Base-by-base conservation (phyloP, 2,888 invertebrate genomes). In the Tenthredo distinguenda region DNA sequence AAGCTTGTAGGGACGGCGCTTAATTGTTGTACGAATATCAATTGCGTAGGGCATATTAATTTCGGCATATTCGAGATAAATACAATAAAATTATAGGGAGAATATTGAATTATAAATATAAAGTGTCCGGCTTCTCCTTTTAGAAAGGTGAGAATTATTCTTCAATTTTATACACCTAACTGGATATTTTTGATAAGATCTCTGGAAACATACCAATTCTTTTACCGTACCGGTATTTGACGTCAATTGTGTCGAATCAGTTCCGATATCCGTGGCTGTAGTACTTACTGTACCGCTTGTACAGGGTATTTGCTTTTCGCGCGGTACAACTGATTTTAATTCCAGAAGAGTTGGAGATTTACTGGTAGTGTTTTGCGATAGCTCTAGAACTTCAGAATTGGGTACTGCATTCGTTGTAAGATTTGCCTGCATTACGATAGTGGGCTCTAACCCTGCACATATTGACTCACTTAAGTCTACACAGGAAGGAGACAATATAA, bases 191-290 rank as follows among this genome's bases (percentile, higher is more conserved):
- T 37, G 4, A 37, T 72, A 37, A 72, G 71, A 34, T 72, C 37
- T 72, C 7, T 72, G 18, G 15, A 72, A 72, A 37, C 71, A 34
- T 72, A 72, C 71, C 71, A 72, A 72, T 72, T 9, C 34, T 37
- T 65, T 31, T 21, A 65, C 21, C 26, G 65, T 3, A 15, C 31
- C 21, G 26, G 65, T 2, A 62, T 72, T 72, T 72, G 40, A 26
- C 10, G 65, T 65, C 65, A 31, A 65, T 65, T 65, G 65, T 31
- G 31, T 31, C 31, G 10, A 65, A 65, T 21, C 31, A 65, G 21
- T 26, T 65, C 1, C 65, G 65, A 31, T 31, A 31, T 21, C 21
- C 7, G n/a, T 31, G 26, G 31, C 31, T 65, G 6, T 65, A 9
- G 31, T 65, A 65, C 2, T 15, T 31, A 65, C 65, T 21, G 65